These are phyloP conservation scores for Monodelphis domestica DNA, from an alignment of 2,797 vertebrate genomes.

Conservation along the genomic window DNA sequence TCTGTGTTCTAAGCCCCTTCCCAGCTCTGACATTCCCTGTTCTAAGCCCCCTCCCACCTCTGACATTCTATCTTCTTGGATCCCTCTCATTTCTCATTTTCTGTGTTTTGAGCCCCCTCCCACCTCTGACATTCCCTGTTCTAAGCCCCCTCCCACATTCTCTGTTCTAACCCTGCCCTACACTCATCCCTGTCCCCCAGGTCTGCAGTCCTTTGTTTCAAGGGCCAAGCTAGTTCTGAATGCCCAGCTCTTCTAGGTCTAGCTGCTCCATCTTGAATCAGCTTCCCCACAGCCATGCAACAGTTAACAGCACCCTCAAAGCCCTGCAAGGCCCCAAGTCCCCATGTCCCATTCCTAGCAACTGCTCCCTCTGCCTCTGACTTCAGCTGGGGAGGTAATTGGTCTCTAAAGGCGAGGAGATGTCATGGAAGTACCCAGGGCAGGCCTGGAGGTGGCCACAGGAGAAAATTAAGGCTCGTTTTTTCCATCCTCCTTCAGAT, in stretches of 20 bases:
- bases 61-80: too few species aligned
- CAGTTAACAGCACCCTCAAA: neutral
- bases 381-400: conserved; percentile 76
- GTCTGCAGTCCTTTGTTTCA: neutral
- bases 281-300: neutral
- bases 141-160: neutral
- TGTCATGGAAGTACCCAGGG: conserved; percentile 2
- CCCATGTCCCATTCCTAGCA: conserved; percentile 75
- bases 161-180: neutral
- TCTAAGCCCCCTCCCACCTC: neutral
- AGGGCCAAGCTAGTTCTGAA: neutral
- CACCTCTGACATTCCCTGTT: neutral
- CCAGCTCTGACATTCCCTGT: neutral
- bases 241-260: neutral
- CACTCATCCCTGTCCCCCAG: too few species aligned
- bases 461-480: conserved; percentile 61
- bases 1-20: too few species aligned
- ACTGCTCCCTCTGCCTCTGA: conserved; percentile 55
- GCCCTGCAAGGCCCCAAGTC: conserved; percentile 48
- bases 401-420: conserved; percentile 78
- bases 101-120: neutral
- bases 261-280: neutral
- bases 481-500: conserved; percentile 72
- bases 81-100: neutral
- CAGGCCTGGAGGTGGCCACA: conserved; percentile 58